Percentiles rank a stretch among this genome's conserved stretches.
Conservation (phyloP, 2,113 vertebrate genomes). For the Neolamprologus ventralis region DNA sequence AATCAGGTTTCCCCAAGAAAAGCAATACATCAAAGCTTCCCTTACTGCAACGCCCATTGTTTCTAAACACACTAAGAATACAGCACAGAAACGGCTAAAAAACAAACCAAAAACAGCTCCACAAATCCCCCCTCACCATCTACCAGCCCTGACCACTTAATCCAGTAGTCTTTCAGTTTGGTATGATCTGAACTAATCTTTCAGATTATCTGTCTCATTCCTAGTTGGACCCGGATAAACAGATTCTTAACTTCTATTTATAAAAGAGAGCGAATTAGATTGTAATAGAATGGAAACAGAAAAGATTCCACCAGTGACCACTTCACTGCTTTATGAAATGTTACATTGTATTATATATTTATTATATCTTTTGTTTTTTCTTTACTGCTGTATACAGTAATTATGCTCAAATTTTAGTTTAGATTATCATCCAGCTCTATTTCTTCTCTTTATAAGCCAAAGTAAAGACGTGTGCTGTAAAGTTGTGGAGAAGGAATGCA, state of each 20-base stretch:
- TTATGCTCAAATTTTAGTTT: neutral
- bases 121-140: neutral
- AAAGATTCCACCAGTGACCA: neutral
- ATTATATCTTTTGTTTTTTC: neutral
- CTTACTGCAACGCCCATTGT: neutral
- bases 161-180: neutral
- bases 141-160: neutral
- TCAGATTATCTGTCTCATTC: constrained; percentile 35
- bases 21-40: constrained; percentile 18
- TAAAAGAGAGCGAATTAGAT: neutral
- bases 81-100: neutral
- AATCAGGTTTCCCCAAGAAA: constrained; percentile 9
- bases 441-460: neutral
- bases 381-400: neutral
- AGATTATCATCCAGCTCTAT: neutral
- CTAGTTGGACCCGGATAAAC: neutral
- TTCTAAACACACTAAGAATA: neutral
- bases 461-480: neutral
- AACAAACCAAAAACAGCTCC: neutral
- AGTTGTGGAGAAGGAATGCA: neutral
- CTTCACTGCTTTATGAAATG: neutral
- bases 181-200: constrained; percentile 45
- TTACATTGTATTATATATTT: neutral
- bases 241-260: constrained; percentile 19
- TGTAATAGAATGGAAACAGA: neutral